phyloP scores from a whole-genome alignment of 2,113 vertebrate species.

The Pitta sordida region DNA sequence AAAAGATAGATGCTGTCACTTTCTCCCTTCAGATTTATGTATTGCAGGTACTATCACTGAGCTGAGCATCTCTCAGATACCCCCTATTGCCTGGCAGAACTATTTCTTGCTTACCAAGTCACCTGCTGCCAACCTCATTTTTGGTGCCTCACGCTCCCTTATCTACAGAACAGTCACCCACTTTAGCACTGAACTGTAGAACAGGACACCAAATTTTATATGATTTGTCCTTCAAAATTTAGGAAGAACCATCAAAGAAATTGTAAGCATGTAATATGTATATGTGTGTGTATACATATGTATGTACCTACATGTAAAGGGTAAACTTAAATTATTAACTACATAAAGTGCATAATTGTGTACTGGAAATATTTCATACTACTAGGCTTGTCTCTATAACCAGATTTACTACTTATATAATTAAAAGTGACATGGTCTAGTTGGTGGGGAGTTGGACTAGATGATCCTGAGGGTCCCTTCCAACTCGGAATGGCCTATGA shows the following conservation, averaged over 20 bases:
- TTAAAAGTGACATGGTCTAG: too few relatives aligned
- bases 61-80: not conserved
- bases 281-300: not conserved
- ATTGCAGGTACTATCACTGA: not conserved
- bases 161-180: not conserved
- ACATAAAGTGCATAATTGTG: not conserved
- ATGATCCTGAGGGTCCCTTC: too few relatives aligned
- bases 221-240: not conserved
- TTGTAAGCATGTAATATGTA: not conserved
- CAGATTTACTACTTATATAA: slow-evolving; percentile 28
- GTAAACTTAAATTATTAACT: not conserved
- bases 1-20: not conserved
- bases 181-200: not conserved
- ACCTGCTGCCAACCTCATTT: not conserved
- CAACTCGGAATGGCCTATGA: too few relatives aligned
- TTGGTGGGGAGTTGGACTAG: too few relatives aligned
- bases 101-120: not conserved
- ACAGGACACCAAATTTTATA: not conserved
- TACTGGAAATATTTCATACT: not conserved
- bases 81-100: not conserved
- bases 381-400: not conserved
- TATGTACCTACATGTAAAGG: not conserved
- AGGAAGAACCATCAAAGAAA: not conserved
- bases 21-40: not conserved
- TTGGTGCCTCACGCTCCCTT: not conserved